Percentiles rank a stretch among this genome's conserved stretches.
Conservation (phyloP, 2,113 vertebrate genomes). For the Grallaria varia region DNA sequence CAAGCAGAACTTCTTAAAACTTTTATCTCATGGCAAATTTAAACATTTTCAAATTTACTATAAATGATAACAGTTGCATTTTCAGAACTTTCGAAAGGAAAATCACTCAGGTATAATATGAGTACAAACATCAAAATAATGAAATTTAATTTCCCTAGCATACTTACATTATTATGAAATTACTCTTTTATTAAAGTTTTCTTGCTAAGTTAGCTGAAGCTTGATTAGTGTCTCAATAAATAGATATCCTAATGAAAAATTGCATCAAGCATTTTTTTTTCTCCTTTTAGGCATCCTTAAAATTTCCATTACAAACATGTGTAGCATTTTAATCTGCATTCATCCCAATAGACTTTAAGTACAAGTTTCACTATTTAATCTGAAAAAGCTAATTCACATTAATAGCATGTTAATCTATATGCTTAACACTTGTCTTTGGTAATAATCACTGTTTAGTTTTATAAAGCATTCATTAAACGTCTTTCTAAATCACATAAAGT, state of each 20-base stretch:
- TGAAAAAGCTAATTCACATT: conserved; percentile 46
- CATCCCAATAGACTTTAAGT: background rate
- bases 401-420: conserved; percentile 51
- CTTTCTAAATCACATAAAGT: conserved; percentile 73
- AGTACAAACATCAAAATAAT: background rate
- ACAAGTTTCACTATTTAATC: conserved; percentile 39
- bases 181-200: background rate
- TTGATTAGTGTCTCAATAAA: background rate
- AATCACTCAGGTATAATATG: rapidly evolving
- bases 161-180: background rate
- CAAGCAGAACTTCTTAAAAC: background rate
- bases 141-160: background rate
- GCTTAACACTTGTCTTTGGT: conserved; percentile 65
- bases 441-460: conserved; percentile 72
- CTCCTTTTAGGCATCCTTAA: background rate
- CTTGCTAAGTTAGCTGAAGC: background rate
- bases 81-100: background rate
- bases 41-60: background rate
- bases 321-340: background rate
- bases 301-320: background rate
- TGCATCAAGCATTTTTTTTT: background rate
- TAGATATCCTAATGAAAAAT: background rate
- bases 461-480: conserved; percentile 70
- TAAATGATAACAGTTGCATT: background rate
- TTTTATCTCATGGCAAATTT: background rate